A percentile compares a stretch with the other conserved stretches of the same genome.
These are phyloP conservation scores for Tenualosa ilisha DNA, from an alignment of 2,797 vertebrate genomes.

Conservation along the genomic window DNA sequence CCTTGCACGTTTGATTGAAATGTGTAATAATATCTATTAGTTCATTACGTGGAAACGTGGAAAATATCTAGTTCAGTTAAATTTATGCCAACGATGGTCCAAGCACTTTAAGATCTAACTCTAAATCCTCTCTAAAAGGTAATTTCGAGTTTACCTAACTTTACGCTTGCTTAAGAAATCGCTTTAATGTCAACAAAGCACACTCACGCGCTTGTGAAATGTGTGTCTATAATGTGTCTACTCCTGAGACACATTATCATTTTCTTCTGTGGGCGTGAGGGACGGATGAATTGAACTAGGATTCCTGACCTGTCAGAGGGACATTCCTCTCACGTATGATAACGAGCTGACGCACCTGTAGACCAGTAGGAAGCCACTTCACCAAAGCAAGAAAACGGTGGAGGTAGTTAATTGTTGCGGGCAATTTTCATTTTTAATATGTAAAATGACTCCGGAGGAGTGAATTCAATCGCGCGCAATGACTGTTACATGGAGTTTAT, in stretches of 20 bases:
- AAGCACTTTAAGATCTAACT: too few relatives aligned
- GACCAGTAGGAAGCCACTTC: background rate
- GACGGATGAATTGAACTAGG: background rate
- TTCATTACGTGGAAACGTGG: too few relatives aligned
- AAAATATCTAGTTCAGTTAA: too few relatives aligned
- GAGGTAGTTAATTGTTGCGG: background rate
- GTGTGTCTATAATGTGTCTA: too few relatives aligned
- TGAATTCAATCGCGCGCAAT: constrained; percentile 65
- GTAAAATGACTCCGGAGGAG: background rate
- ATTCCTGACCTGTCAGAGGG: constrained; percentile 19
- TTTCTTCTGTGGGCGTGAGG: constrained; percentile 2
- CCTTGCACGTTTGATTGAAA: too few relatives aligned
- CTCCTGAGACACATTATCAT: background rate
- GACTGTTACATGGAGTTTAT: constrained; percentile 66
- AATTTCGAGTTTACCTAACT: too few relatives aligned
- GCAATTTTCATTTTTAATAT: background rate
- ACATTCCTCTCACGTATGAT: constrained; percentile 19
- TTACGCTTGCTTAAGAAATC: too few relatives aligned
- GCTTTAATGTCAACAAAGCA: background rate
- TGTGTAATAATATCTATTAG: too few relatives aligned
- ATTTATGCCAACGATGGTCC: too few relatives aligned
- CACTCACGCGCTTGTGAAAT: background rate
- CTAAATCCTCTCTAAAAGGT: too few relatives aligned
- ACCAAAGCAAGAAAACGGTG: background rate
- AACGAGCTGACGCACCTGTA: background rate